A percentile compares a stretch with the other conserved stretches of the same genome.
Evolutionary conservation across 2,797 vertebrate species (phyloP).

Genomic region (Liparis tanakae): DNA sequence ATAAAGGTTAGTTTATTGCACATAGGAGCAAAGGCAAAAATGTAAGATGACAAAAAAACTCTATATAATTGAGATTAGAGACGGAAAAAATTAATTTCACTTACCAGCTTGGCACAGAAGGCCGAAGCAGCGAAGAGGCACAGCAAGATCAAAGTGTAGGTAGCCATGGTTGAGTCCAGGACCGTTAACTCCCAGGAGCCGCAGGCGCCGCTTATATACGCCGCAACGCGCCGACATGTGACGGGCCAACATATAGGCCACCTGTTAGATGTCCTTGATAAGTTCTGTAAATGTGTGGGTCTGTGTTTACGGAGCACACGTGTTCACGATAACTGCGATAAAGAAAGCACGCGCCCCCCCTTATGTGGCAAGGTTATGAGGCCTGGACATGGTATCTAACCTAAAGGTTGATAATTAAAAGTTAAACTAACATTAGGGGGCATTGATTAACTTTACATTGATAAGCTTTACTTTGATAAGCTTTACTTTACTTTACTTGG

Average conservation of each 20-base stretch:
- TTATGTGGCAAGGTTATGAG: not conserved
- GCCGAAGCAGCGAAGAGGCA: slow-evolving; percentile 37
- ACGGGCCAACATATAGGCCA: slow-evolving; percentile 7
- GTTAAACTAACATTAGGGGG: not conserved
- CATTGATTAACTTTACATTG: slow-evolving; percentile 3
- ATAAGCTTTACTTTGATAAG: too few species aligned
- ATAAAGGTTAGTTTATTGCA: not conserved
- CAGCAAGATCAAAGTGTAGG: slow-evolving; percentile 29
- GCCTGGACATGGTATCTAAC: slow-evolving; percentile 2
- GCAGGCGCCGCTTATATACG: slow-evolving; percentile 33
- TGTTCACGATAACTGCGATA: not conserved
- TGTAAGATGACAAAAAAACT: not conserved
- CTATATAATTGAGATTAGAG: not conserved
- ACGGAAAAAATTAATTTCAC: not conserved
- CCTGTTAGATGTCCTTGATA: slow-evolving; percentile 20
- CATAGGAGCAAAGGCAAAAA: not conserved
- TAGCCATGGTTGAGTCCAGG: slow-evolving; percentile 3
- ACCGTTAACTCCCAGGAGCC: not conserved
- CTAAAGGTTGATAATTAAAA: slow-evolving; percentile 11
- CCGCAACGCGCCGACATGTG: not conserved
- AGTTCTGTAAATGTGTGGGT: not conserved
- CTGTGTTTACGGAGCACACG: not conserved
- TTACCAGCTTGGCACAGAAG: slow-evolving; percentile 6
- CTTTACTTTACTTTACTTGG: not conserved
- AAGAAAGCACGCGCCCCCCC: not conserved